Evolutionary conservation across 2,797 vertebrate species (phyloP).

Genomic region (Clarias platycephalus): DNA sequence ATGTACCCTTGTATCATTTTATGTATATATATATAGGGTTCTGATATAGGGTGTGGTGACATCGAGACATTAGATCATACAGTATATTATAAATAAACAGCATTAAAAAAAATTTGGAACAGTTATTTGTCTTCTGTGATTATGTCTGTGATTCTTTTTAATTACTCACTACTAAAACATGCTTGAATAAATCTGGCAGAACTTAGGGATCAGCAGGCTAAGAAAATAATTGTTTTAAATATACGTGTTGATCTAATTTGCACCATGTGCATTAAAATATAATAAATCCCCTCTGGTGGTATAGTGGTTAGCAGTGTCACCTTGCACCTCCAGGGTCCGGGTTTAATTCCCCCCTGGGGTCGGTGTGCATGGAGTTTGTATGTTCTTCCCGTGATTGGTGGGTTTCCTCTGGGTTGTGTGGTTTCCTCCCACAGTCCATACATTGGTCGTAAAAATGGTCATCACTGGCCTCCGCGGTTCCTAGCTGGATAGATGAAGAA

Average conservation of each 20-base stretch:
- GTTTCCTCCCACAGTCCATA: too few relatives aligned
- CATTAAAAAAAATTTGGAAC: neutral
- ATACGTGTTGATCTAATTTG: neutral
- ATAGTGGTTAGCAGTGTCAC: too few relatives aligned
- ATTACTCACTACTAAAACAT: neutral
- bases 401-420: neutral
- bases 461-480: too few relatives aligned
- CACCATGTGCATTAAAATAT: neutral
- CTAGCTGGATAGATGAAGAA: neutral
- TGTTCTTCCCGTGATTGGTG: neutral
- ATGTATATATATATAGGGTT: neutral
- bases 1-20: too few relatives aligned
- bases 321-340: too few relatives aligned
- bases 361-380: neutral
- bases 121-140: neutral
- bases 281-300: neutral
- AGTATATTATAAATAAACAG: conserved; percentile 17
- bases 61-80: neutral
- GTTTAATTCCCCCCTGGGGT: too few relatives aligned
- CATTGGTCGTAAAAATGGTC: neutral
- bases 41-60: neutral
- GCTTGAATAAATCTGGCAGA: neutral
- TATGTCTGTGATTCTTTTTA: neutral
- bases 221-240: neutral
- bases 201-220: neutral